phyloP scores from a whole-genome alignment of 2,888 invertebrate genomes.

The Polymixis lichenea region DNA sequence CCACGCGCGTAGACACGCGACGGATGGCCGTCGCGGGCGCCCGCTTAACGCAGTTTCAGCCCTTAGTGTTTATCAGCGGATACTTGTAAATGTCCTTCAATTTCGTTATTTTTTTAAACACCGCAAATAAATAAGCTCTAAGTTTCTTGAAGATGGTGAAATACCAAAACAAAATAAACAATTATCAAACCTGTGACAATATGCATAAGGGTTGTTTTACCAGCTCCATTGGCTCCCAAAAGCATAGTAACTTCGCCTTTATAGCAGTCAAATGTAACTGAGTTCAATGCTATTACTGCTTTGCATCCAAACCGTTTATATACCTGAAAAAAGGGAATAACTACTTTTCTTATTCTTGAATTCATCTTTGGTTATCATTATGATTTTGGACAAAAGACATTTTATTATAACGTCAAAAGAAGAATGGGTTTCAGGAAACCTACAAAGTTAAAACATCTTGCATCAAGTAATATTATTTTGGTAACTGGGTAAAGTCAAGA shows the following conservation, averaged over 20 bases:
- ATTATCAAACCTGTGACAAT: constrained; percentile 81
- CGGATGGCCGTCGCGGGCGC: too few species aligned
- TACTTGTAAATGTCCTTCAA: not conserved
- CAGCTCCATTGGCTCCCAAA: constrained; percentile 94
- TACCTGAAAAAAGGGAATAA: constrained; percentile 38
- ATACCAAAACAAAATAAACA: not conserved
- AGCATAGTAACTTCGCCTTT: constrained; percentile 87
- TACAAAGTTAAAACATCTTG: not conserved
- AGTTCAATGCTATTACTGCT: constrained; percentile 33
- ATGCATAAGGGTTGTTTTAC: constrained; percentile 92
- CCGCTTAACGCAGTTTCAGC: too few species aligned
- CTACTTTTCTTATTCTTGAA: constrained; percentile 63
- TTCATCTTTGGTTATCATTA: constrained; percentile 26
- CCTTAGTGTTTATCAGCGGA: not conserved
- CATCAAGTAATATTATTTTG: not conserved
- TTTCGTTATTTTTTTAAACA: not conserved
- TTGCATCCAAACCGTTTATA: not conserved
- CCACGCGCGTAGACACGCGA: too few species aligned
- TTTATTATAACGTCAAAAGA: not conserved
- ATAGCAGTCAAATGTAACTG: constrained; percentile 47
- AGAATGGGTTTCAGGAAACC: not conserved
- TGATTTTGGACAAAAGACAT: not conserved
- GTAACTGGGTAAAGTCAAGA: not conserved
- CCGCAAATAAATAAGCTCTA: not conserved
- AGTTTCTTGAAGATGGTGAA: not conserved